Conservation (phyloP, 64 coral and sea anemone genomes). For the Stylophora pistillata region DNA sequence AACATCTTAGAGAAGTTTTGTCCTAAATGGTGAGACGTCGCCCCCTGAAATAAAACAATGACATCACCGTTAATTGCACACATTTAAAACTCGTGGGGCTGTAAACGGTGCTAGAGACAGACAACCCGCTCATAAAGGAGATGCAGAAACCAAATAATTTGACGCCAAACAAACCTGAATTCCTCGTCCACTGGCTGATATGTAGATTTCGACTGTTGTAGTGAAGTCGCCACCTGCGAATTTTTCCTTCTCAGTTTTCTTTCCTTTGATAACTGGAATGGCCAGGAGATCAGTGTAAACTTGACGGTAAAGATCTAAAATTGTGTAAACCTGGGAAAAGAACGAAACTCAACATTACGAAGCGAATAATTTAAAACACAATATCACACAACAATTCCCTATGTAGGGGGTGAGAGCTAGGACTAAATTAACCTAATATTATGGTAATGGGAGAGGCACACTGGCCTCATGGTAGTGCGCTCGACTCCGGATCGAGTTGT, state of each 20-base stretch:
- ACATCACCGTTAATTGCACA: not conserved
- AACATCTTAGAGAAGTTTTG: slow-evolving; percentile 99
- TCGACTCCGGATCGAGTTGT: too few relatives aligned
- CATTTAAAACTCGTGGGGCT: too few relatives aligned
- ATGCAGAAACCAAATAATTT: too few relatives aligned
- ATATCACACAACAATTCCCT: too few relatives aligned
- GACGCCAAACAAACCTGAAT: slow-evolving; percentile 75
- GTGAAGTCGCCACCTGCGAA: slow-evolving; percentile 98
- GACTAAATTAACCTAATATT: too few relatives aligned
- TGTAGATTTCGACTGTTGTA: slow-evolving; percentile 89
- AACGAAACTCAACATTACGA: not conserved
- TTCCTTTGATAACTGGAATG: slow-evolving; percentile 83
- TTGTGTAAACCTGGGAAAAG: slow-evolving; percentile 73
- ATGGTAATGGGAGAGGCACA: too few relatives aligned
- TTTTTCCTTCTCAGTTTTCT: slow-evolving; percentile 98
- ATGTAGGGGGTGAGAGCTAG: too few relatives aligned
- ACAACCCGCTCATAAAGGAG: too few relatives aligned
- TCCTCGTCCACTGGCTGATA: slow-evolving; percentile 92
- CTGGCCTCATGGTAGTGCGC: too few relatives aligned
- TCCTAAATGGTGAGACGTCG: slow-evolving; percentile 90
- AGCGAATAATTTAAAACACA: too few relatives aligned
- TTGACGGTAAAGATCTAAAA: slow-evolving; percentile 81
- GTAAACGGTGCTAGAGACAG: too few relatives aligned
- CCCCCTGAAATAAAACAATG: slow-evolving; percentile 60
- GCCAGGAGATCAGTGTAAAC: slow-evolving; percentile 86